These are phyloP conservation scores for Mesocentrotus franciscanus DNA, from an alignment of 53 echinoderm and acorn worm species.

Conservation along the genomic window DNA sequence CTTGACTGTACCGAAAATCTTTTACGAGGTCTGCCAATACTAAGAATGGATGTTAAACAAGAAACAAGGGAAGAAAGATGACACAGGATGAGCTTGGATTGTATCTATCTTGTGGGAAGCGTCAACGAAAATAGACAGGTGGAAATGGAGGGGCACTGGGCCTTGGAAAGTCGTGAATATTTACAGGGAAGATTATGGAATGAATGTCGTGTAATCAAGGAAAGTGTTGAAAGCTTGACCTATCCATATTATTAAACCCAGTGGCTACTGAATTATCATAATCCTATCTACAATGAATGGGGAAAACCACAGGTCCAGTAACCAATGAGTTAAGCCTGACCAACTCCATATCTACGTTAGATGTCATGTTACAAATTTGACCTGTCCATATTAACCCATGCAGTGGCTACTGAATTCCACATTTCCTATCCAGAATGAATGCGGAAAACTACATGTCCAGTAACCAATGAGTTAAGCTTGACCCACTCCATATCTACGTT, in stretches of 20 bases:
- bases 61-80: background rate
- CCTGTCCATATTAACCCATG: background rate
- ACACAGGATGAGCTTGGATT: background rate
- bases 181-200: background rate
- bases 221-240: slow-evolving; percentile 27
- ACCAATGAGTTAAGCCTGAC: background rate
- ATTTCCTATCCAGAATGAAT: no score
- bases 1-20: background rate
- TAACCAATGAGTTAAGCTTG: background rate
- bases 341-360: background rate
- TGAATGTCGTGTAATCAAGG: background rate
- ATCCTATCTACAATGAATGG: background rate
- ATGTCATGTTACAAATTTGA: background rate
- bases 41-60: background rate
- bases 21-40: no score
- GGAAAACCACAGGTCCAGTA: background rate
- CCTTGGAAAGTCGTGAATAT: background rate
- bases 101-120: background rate
- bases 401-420: background rate
- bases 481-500: background rate
- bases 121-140: background rate
- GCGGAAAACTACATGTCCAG: background rate
- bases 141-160: background rate
- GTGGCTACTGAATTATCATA: background rate
- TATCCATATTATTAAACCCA: background rate